Base-by-base conservation (phyloP, 2,888 invertebrate genomes). In the Stomorhina lunata region DNA sequence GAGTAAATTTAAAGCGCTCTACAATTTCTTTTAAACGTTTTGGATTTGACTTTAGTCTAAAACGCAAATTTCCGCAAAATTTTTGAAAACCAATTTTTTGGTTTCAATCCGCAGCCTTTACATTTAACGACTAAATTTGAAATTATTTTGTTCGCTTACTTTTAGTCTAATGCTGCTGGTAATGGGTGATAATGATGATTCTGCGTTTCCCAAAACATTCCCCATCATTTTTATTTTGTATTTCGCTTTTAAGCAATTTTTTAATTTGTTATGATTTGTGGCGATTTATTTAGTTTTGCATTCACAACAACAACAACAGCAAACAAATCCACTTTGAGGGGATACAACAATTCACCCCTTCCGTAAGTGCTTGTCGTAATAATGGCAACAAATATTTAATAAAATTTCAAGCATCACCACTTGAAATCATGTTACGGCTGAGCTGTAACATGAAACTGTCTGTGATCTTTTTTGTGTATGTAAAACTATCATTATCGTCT, bases 331-430 rank as follows among this genome's bases (percentile, higher is more conserved):
- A n/a, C n/a, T n/a, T n/a, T n/a, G n/a, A n/a, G n/a, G n/a, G n/a
- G n/a, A n/a, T n/a, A 10, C 48, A 72, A 25, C 17, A 12, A 85
- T 84, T 85, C 87, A 87, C 86, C 87, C 88, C 85, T 88, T 88
- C 86, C 86, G 83, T 84, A 86, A n/a, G n/a, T 85, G 80, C n/a
- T 7, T 10, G 17, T 48, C 10, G 25, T 34, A 20, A 45, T 43
- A 55, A 43, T 34, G 15, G n/a, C n/a, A n/a, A n/a, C 9, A n/a
- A 50, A 43, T 17, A n/a, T 20, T n/a, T n/a, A n/a, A n/a, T 9
- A 53, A 45, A 25, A 2, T 57, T 20, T 48, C 43, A 4, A 66
- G 9, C 48, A 59, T 17, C 57, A 25, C 9, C 48, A 37, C 10
- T 20, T 55, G 1, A 9, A 53, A 37, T 2, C 20, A 48, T 25